Base-by-base conservation (phyloP, 37 sponge, comb jelly and placozoan species). In the Aplysina aerophoba region DNA sequence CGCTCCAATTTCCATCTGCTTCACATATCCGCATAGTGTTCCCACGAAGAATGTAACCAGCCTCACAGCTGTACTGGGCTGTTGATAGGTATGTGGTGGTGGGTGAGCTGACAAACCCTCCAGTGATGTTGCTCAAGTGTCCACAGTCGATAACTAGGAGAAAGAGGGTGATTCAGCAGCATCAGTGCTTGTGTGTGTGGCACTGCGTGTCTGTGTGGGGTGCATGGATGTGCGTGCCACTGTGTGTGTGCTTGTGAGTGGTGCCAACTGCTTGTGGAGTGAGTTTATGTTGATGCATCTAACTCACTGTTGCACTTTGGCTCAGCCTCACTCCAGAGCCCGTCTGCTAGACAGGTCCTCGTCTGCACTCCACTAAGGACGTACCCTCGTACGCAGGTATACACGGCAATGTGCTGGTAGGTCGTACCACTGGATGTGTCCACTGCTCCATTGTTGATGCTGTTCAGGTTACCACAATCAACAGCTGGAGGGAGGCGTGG, bases 331-430 rank as follows among this genome's bases (percentile, higher is more conserved):
- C 71, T 69, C 71, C 71, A 69, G 30, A 3, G 1, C 4, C 33
- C 33, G 34, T 69, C 34, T 35, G 17, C 71, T 69, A 30, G 71
- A 69, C 71, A 69, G 11, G 71, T 69, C 34, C 71, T 69, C 30
- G 71, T 69, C 35, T 17, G 28, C 27, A 31, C 34, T 27, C 71
- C 71, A 69, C 30, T 69, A 35, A 69, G 71, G 6, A 27, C 33
- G 34, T 69, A 30, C 6, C 71, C 71, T 69, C 35, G 13, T 31
- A 12, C 6, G 34, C 71, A 69, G 19, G 71, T 69, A 6, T 69
- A 69, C 35, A 69, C 71, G 13, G 71, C 71, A 31, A 35, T 69
- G 34, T 35, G 34, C 71, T 69, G 28, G 71, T 69, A 69, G 71
- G 17, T 69, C 34, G 31, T 69, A 6, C 71, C 71, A 69, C 71